Evolutionary conservation across 53 echinoderm and acorn worm genomes (phyloP).

Genomic region (Zoroaster sp.): DNA sequence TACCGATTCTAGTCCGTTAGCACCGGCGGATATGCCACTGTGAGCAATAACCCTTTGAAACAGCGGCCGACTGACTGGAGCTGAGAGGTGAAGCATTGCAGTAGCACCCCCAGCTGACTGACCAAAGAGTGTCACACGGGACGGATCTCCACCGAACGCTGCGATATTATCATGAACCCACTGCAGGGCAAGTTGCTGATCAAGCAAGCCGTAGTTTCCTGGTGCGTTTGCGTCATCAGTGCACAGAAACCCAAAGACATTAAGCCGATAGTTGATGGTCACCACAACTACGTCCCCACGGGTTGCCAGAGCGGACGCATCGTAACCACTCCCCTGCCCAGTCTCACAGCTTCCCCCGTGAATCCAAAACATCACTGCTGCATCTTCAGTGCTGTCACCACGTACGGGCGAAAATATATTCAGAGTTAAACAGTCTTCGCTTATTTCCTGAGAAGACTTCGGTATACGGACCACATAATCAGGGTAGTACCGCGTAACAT

Average conservation of each 20-base stretch:
- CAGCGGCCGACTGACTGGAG: conserved; percentile 55
- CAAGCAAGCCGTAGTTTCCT: conserved; percentile 88
- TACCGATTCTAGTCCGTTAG: not conserved
- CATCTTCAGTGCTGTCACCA: not conserved
- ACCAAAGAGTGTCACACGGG: conserved; percentile 79
- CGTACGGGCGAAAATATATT: conserved; percentile 75
- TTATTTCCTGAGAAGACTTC: conserved; percentile 24
- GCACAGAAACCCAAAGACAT: conserved; percentile 83
- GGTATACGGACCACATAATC: conserved; percentile 51
- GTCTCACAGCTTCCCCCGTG: conserved; percentile 87
- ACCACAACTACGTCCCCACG: conserved; percentile 83
- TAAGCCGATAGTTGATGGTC: conserved; percentile 86
- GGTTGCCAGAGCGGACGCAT: conserved; percentile 79
- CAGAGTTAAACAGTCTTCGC: conserved; percentile 88
- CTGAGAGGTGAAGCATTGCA: conserved; percentile 68
- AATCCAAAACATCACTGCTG: conserved; percentile 96
- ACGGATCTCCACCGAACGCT: conserved; percentile 81
- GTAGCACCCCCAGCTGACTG: conserved; percentile 79
- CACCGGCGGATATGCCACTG: conserved; percentile 69
- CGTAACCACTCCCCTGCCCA: conserved; percentile 83
- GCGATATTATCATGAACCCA: conserved; percentile 86
- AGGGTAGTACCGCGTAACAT: conserved; percentile 17
- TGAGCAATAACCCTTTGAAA: conserved; percentile 79
- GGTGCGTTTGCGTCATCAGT: conserved; percentile 73
- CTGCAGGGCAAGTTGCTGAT: conserved; percentile 82